Base-by-base conservation (phyloP, 2,888 invertebrate genomes). In the Troides oblongomaculatus region DNA sequence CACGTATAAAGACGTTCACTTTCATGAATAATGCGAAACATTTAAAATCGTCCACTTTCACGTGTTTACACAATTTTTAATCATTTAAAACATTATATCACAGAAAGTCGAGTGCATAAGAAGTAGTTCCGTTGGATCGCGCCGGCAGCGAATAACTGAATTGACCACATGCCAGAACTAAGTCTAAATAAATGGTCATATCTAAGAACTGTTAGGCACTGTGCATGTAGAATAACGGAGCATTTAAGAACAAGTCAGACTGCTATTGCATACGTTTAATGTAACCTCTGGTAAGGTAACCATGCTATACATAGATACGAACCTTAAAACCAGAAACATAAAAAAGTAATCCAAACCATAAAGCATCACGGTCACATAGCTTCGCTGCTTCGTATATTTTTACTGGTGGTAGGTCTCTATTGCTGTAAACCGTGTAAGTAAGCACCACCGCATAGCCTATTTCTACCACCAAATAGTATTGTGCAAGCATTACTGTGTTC, bases 81-180 rank as follows among this genome's bases (percentile, higher is more conserved):
- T 66, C 25, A 50, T 59, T 66, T 30, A 21, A 36, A 59, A 67
- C n/a, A 67, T 67, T 62, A 66, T 57, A 46, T 67, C 57, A 67
- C 61, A 69, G 68, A 58, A 66, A 66, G 63, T 21, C 53, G 60
- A 56, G 64, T 64, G 58, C n/a, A 21, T 62, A 39, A 10, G 39
- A 50, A 62, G 65, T 62, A 66, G 66, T 63, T 17, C 50, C 60
- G 53, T 72, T 72, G 72, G 72, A 72, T 72, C 69, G 75, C 75
- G 73, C 75, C 67, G 73, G 72, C 70, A 73, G 74, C 76, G 73
- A 72, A 71, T 80, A 83, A 85, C 85, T 84, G 85, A 83, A 76
- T 80, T 76, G 75, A 77, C 77, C 79, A 77, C 76, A 77, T 75
- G 71, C 75, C 75, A 71, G 61, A 59, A 67, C 39, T 66, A 68